A percentile compares a stretch with the other conserved stretches of the same genome.
Evolutionary conservation across 2,888 invertebrate genomes (phyloP).

Genomic region (Campoplex nolae): DNA sequence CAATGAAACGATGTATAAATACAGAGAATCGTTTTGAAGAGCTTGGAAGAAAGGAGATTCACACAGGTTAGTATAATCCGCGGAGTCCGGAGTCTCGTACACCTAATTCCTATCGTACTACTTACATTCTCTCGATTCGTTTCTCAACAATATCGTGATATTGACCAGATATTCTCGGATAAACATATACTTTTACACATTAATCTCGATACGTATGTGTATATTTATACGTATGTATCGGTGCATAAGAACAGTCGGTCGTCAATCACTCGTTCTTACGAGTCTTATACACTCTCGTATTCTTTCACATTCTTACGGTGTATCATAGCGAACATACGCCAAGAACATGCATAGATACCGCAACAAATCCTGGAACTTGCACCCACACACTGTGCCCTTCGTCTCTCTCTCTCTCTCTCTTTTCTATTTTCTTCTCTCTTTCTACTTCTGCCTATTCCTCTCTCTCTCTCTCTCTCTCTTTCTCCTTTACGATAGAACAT

Average conservation of each 20-base stretch:
- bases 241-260: conserved; percentile 23
- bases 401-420: conserved; percentile 14
- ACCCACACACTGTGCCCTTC: conserved; percentile 52
- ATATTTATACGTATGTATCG: conserved; percentile 13
- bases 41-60: conserved; percentile 22
- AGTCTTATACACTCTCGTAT: conserved; percentile 45
- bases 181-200: neutral
- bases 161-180: conserved; percentile 32
- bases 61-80: conserved; percentile 12
- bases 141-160: conserved; percentile 37
- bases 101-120: conserved; percentile 35
- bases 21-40: neutral
- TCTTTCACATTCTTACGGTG: conserved; percentile 54
- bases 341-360: conserved; percentile 64
- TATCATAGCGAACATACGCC: conserved; percentile 60
- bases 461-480: conserved; percentile 24
- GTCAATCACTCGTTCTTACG: conserved; percentile 60
- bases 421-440: no score
- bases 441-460: conserved; percentile 12
- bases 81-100: conserved; percentile 9
- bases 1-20: neutral
- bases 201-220: neutral
- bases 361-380: conserved; percentile 63
- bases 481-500: conserved; percentile 49
- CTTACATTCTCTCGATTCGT: conserved; percentile 7